phyloP scores from a whole-genome alignment of 2,888 invertebrate genomes.

The Euphydryas editha region DNA sequence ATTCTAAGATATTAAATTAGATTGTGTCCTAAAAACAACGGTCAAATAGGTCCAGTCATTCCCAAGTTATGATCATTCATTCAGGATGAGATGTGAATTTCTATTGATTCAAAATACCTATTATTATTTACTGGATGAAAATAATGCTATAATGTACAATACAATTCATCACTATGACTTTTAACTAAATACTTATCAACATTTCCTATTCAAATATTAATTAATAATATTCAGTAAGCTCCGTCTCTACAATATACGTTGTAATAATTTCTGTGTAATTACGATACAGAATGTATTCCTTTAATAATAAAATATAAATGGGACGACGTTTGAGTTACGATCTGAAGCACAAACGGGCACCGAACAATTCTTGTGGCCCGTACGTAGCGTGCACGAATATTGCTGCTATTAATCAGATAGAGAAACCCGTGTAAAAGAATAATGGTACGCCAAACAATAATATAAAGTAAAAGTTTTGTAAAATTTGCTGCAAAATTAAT shows the following conservation, averaged over 20 bases:
- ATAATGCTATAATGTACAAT: not conserved
- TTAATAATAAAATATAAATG: slow-evolving; percentile 52
- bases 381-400: slow-evolving; percentile 66
- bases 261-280: slow-evolving; percentile 8
- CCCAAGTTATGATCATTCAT: too few relatives aligned
- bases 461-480: not conserved
- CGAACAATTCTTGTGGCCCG: slow-evolving; percentile 63
- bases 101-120: not conserved
- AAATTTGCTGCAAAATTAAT: slow-evolving; percentile 3
- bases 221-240: not conserved
- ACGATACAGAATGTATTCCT: slow-evolving; percentile 20
- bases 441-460: slow-evolving; percentile 53
- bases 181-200: not conserved
- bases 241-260: not conserved
- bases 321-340: slow-evolving; percentile 49
- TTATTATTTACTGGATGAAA: too few relatives aligned
- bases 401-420: slow-evolving; percentile 75
- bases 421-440: slow-evolving; percentile 53
- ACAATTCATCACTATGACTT: not conserved
- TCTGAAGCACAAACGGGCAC: slow-evolving; percentile 47
- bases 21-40: too few relatives aligned
- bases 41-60: too few relatives aligned
- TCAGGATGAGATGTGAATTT: not conserved
- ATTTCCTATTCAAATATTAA: slow-evolving; percentile 4
- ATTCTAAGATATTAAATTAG: too few relatives aligned